phyloP scores from a whole-genome alignment of 1,140 invertebrate species.

The Agrilus planipennis region DNA sequence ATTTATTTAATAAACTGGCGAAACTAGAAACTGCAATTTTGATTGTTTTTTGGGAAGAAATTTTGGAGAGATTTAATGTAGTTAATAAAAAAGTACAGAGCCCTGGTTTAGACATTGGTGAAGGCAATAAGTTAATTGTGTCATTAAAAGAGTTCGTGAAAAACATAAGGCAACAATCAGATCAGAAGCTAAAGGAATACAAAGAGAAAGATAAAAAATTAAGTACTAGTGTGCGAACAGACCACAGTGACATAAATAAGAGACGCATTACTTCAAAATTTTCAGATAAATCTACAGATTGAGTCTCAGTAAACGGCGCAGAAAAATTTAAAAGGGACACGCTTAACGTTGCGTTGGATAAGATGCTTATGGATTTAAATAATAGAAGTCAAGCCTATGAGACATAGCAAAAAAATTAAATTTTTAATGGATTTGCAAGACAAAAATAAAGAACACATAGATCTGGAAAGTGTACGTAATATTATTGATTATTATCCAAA shows the following conservation, averaged over 20 bases:
- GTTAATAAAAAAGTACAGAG: slow-evolving; percentile 6
- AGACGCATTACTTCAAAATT: slow-evolving; percentile 6
- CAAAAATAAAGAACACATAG: slow-evolving; percentile 3
- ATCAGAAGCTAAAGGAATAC: slow-evolving; percentile 4
- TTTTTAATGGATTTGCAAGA: slow-evolving; percentile 10
- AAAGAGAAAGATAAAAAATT: too few relatives aligned
- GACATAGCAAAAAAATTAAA: slow-evolving; percentile 11
- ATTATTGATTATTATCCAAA: slow-evolving; percentile 3
- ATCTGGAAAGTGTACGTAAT: slow-evolving; percentile 2
- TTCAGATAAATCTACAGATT: slow-evolving; percentile 1
- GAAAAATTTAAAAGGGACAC: slow-evolving; percentile 10
- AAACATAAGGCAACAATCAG: slow-evolving; percentile 5
- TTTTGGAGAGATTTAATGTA: too few relatives aligned
- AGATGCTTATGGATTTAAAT: slow-evolving; percentile 12
- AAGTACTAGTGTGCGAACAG: neutral
- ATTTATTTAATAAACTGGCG: slow-evolving; percentile 1
- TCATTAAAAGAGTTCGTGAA: slow-evolving; percentile 4
- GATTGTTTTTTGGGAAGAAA: too few relatives aligned
- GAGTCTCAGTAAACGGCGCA: too few relatives aligned
- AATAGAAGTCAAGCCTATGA: slow-evolving; percentile 12
- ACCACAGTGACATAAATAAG: slow-evolving; percentile 4
- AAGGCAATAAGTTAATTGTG: slow-evolving; percentile 3
- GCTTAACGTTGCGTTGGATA: slow-evolving; percentile 12
- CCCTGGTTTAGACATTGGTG: slow-evolving; percentile 2
- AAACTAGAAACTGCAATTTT: slow-evolving; percentile 2